Percentiles rank a stretch among this genome's conserved stretches.
Evolutionary conservation across 1,140 invertebrate species (phyloP).

Genomic region (Cotesia chilonis): DNA sequence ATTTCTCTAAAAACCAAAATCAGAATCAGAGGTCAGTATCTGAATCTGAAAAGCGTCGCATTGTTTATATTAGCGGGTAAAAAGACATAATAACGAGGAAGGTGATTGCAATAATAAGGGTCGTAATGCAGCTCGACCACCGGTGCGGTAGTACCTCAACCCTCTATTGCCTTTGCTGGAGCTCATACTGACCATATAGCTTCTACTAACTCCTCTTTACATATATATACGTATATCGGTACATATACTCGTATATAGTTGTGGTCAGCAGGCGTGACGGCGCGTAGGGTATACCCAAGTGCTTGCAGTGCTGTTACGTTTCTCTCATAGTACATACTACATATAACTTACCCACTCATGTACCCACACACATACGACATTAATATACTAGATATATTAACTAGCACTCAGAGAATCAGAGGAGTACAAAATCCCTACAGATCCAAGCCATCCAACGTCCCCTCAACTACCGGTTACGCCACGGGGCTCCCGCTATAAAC

Average conservation of each 20-base stretch:
- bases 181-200: not conserved
- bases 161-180: conserved; percentile 31
- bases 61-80: conserved; percentile 6
- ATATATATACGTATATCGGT: too few relatives aligned
- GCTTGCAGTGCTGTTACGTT: conserved; percentile 44
- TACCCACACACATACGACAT: conserved; percentile 45
- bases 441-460: conserved; percentile 38
- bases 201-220: too few relatives aligned
- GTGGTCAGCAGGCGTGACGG: conserved; percentile 64
- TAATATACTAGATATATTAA: conserved; percentile 27
- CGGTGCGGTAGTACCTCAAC: conserved; percentile 29
- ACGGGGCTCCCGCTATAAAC: conserved; percentile 62
- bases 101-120: conserved; percentile 43
- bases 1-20: too few relatives aligned
- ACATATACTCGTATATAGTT: conserved; percentile 58
- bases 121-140: conserved; percentile 37
- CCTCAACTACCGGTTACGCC: conserved; percentile 56
- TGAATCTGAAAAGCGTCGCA: not conserved
- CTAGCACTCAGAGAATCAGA: not conserved
- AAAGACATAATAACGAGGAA: conserved; percentile 14
- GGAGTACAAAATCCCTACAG: conserved; percentile 31
- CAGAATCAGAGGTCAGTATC: not conserved
- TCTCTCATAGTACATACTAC: conserved; percentile 44
- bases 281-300: conserved; percentile 50
- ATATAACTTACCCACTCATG: too few relatives aligned